These are phyloP conservation scores for Nibea albiflora DNA, from an alignment of 2,113 vertebrate species.

Conservation along the genomic window DNA sequence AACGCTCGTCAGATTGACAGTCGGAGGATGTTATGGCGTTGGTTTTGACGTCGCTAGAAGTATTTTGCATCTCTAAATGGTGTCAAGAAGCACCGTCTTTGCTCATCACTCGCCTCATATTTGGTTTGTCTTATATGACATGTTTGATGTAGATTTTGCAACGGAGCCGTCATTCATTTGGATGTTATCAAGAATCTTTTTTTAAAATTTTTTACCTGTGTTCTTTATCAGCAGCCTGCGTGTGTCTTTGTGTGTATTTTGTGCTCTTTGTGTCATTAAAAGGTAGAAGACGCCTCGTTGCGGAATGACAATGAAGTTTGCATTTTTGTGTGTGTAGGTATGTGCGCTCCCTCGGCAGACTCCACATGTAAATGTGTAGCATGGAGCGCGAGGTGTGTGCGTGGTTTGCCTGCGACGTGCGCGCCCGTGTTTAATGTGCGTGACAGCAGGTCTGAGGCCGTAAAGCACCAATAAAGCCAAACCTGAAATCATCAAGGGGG, in stretches of 20 bases:
- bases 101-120: background rate
- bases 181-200: background rate
- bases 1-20: slow-evolving; percentile 32
- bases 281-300: background rate
- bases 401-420: slow-evolving; percentile 1
- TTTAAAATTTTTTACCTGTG: background rate
- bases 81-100: slow-evolving; percentile 20
- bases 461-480: slow-evolving; percentile 80
- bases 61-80: slow-evolving; percentile 25
- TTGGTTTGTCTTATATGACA: background rate
- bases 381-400: slow-evolving; percentile 36
- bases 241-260: background rate
- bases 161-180: background rate
- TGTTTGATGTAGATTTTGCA: background rate
- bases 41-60: slow-evolving; percentile 6
- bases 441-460: slow-evolving; percentile 77
- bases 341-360: background rate
- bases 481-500: slow-evolving; percentile 61
- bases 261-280: slow-evolving; percentile 12
- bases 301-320: slow-evolving; percentile 48
- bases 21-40: slow-evolving; percentile 5
- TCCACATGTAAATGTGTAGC: slow-evolving; percentile 26
- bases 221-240: background rate
- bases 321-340: background rate
- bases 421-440: slow-evolving; percentile 68